Base-by-base conservation (phyloP, 1,140 invertebrate species). In the Elysia chlorotica region DNA sequence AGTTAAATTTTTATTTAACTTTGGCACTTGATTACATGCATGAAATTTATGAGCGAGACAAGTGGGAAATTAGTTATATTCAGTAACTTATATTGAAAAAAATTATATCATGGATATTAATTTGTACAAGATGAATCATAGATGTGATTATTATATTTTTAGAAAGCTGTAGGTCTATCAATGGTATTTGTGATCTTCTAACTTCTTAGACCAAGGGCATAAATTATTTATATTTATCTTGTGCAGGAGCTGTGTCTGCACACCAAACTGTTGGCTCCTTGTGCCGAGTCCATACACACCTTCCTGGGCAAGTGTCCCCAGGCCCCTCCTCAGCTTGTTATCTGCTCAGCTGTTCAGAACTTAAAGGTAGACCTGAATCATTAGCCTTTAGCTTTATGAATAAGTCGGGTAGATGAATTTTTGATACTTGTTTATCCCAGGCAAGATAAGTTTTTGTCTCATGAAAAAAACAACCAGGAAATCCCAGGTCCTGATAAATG, bases 231-330 rank as follows among this genome's bases (percentile, higher is more conserved):
- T 37, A 14, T 66, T 41, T 35, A 71, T 62, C 66, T 77, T 56
- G 77, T 77, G 66, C 78, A 95, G 88, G 96, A 98, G 83, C 87
- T 99, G n/a, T 99, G 96, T 83, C 89, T 99, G 0, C 93, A 95
- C 76, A 92, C 94, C 0, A 97, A 97, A 87, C 90, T 95, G 67
- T 88, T 97, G 30, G 92, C 95, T 6, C 91, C 93, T 0, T 89
- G 90, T 2, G 92, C 93, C 79, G 92, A 91, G 48, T 90, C 92
- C 5, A 95, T 98, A 75, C 91, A 92, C 48, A 92, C 93, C 81
- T 96, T 96, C 86, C 83, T 98, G 23, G 88, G 92, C 19, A 89
- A 91, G 87, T 94, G 95, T 4, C 88, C 96, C 0, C 94, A 98
- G 81, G 93, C 95, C 4, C 96, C 97, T 0, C 81, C 93, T 0